Evolutionary conservation across 2,113 vertebrate genomes (phyloP), one percentile per base, ranked within the genome.

Genomic region (Baryphthengus martii): DNA sequence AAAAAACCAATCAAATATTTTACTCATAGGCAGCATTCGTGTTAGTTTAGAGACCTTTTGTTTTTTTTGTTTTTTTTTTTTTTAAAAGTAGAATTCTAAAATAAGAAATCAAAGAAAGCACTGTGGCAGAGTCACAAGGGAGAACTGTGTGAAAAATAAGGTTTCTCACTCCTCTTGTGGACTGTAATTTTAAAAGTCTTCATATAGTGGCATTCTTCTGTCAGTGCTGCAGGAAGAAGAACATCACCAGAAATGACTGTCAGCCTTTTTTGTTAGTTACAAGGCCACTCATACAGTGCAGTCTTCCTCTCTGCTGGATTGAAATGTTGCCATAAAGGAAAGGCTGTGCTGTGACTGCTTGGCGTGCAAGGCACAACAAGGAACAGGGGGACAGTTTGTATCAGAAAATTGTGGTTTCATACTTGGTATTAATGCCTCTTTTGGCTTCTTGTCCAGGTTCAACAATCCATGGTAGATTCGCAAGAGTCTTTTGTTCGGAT

Each of bases 321-420:
- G 98, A 97, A 98, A 97, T 82, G 96, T 98, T 98, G 98, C 98
- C 97, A 95, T 96, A 97, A 98, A 98, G 98, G 97, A 98, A 98
- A 98, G 98, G 98, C 98, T 98, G 99, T 98, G 98, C 97, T 97
- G 94, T 97, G 98, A 97, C 98, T 96, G 98, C 97, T 97, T 96
- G 97, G 97, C 96, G 97, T 98, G 98, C 98, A 98, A 99, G 99
- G 99, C 99, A 99, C 99, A 99, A 98, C 99, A 98, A 98, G 99
- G 98, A 99, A 98, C 97, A 97, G 98, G 97, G 96, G 97, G 97
- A 98, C 98, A 98, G 98, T 97, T 98, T 96, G 98, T 98, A 99
- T 99, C 99, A 99, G 99, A 99, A 99, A 99, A 99, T 99, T 97
- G 99, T 99, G 98, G 99, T 99, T 98, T 99, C 99, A 98, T 99